Evolutionary conservation across 92 coral and sea anemone species (phyloP).

Genomic region (Pocillopora grandis): DNA sequence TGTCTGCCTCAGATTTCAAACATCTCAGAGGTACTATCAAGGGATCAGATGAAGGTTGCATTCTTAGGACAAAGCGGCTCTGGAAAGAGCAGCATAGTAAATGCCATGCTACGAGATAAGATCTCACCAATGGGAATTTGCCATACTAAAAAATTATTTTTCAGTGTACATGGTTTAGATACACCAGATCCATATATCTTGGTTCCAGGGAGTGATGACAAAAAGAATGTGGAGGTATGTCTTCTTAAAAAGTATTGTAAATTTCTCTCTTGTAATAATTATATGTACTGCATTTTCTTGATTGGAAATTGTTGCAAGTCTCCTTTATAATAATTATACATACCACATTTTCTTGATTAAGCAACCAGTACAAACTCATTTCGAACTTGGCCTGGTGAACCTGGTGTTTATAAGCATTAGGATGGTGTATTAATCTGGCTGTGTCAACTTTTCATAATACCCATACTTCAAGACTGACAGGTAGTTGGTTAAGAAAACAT

Average conservation of each 20-base stretch:
- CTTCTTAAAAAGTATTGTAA: no score
- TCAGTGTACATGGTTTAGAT: conserved; percentile 96
- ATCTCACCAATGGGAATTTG: conserved; percentile 96
- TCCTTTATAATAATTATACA: no score
- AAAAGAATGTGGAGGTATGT: conserved; percentile 84
- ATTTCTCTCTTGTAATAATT: background rate
- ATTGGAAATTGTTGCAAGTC: no score
- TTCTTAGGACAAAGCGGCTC: conserved; percentile 98
- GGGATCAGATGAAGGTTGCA: conserved; percentile 99
- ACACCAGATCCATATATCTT: conserved; percentile 79
- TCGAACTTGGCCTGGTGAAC: no score
- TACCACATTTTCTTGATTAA: no score
- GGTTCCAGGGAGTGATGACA: conserved; percentile 84
- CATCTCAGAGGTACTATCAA: conserved; percentile 79
- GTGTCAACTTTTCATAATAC: no score
- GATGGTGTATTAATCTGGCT: no score
- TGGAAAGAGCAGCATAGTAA: conserved; percentile 93
- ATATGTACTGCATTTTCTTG: no score
- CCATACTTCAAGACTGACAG: no score
- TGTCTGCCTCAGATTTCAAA: conserved; percentile 86
- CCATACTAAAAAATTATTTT: conserved; percentile 92
- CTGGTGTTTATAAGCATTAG: no score
- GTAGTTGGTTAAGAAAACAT: no score
- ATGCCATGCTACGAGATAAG: conserved; percentile 94
- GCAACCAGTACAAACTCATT: no score